Base-by-base conservation (phyloP, 2,797 vertebrate species). In the Ptychadena robeensis region DNA sequence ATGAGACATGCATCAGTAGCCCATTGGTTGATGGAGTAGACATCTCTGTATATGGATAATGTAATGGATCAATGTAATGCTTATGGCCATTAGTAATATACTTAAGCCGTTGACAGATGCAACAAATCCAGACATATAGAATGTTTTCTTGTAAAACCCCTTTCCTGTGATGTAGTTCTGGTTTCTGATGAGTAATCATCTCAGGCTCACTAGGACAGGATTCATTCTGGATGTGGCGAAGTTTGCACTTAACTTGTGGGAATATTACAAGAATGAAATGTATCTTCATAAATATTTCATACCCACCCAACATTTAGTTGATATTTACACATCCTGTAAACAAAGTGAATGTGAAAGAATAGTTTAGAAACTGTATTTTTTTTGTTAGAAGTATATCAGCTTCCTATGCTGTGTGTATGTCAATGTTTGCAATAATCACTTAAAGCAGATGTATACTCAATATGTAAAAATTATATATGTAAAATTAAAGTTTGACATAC, bases 211-310 rank as follows among this genome's bases (percentile, higher is more conserved):
- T 59, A 59, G 53, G 10, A 59, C 53, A 4, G 9, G 18, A 59
- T 9, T 59, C 10, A 59, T 59, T 59, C 53, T 59, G 53, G 53
- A 59, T 59, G 53, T 59, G 18, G 22, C 25, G 53, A 25, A 70
- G 68, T 40, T 9, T 53, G 40, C 40, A 72, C 70, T 72, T 72
- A 72, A 70, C 28, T 40, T 72, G 28, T 53, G 70, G 48, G 40
- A 15, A 72, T 72, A 31, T 53, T 59, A n/a, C 53, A 59, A 59
- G 53, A 25, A 12, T n/a, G 6, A 59, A 5, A 59, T 59, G n/a
- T 59, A 59, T 9, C 12, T n/a, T 59, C 22, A 59, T 59, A 59
- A 59, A 59, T 59, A 59, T 59, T 59, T 59, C 6, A 59, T 59
- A 25, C 22, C 53, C n/a, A n/a, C n/a, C n/a, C 18, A 59, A 25